Evolutionary conservation across 2,113 vertebrate genomes (phyloP), one percentile per base, ranked within the genome.

Genomic region (Rhinolophus sinicus): DNA sequence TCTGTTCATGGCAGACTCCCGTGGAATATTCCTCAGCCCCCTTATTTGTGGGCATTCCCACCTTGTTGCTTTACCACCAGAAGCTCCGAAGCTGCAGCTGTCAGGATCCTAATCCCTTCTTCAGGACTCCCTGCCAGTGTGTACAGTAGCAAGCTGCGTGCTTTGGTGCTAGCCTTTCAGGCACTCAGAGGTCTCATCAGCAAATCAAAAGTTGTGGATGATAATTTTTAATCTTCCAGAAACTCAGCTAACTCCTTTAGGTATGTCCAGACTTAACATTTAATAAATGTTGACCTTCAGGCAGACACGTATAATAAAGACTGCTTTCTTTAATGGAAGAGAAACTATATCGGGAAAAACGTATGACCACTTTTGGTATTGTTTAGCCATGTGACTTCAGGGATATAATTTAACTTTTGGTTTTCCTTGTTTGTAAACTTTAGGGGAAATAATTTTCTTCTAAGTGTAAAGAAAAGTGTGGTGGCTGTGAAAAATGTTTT

Each of bases 11-110:
- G 77, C 88, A 28, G 47, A 7, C 8, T 52, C 8, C 2, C 30
- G 3, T n/a, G 90, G 87, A 52, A 47, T 44, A 19, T 70, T 78
- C 62, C 38, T 77, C 47, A 60, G 44, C 11, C 47, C 28, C 69
- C 60, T 88, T 50, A 18, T 30, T 91, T 58, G 24, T 1, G 28
- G 44, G 73, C 30, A 4, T 90, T 69, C 54, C 64, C 50, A 0
- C n/a, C 33, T 54, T 52, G 1, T 0, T 88, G 70, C 72, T 82
- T 28, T 26, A 33, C 26, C 50, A 52, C 40, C 60, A 44, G 93
- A 67, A 73, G 50, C 60, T 10, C 13, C 8, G 0, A 3, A 44
- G 76, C 90, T 18, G 93, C 98, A 98, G 98, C 98, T 98, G 98
- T 98, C 81, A 0, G 95, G 52, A 60, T 94, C 95, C 94, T 97